These are phyloP conservation scores for Danionella dracula DNA, from an alignment of 2,797 vertebrate species.

Conservation along the genomic window DNA sequence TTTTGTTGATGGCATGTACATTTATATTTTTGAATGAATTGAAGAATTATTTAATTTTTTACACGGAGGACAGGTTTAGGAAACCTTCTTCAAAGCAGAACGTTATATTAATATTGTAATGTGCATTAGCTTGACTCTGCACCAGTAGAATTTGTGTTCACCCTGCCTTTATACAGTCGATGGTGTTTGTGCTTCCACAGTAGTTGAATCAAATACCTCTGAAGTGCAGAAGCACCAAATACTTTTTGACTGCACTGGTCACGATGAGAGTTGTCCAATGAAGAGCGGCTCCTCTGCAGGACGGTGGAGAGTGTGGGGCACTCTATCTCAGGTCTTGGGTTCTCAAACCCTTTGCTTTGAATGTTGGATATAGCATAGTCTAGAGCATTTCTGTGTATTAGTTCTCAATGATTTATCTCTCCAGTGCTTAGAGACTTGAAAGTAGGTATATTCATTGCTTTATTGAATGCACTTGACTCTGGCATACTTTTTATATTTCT, in stretches of 20 bases:
- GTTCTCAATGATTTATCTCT: background rate
- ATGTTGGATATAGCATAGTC: too few species aligned
- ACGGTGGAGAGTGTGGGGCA: background rate
- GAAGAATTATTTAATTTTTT: background rate
- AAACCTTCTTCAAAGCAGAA: background rate
- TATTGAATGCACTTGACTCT: background rate
- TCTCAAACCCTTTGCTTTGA: constrained; percentile 7
- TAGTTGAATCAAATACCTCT: too few species aligned
- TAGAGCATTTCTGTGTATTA: constrained; percentile 17
- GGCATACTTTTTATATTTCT: background rate
- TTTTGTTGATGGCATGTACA: background rate
- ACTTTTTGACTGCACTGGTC: background rate
- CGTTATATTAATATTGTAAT: background rate
- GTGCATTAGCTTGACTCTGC: background rate
- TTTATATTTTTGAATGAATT: background rate
- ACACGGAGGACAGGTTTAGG: background rate
- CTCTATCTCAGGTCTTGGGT: constrained; percentile 10
- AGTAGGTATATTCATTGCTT: background rate
- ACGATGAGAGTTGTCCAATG: background rate
- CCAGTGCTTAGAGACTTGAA: background rate
- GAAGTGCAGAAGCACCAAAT: background rate
- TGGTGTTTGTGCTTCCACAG: too few species aligned
- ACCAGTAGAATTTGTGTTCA: background rate
- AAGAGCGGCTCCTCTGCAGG: constrained; percentile 5
- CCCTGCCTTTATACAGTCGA: background rate